phyloP scores from a whole-genome alignment of 2,797 vertebrate species.

The Phaenicophaeus curvirostris region DNA sequence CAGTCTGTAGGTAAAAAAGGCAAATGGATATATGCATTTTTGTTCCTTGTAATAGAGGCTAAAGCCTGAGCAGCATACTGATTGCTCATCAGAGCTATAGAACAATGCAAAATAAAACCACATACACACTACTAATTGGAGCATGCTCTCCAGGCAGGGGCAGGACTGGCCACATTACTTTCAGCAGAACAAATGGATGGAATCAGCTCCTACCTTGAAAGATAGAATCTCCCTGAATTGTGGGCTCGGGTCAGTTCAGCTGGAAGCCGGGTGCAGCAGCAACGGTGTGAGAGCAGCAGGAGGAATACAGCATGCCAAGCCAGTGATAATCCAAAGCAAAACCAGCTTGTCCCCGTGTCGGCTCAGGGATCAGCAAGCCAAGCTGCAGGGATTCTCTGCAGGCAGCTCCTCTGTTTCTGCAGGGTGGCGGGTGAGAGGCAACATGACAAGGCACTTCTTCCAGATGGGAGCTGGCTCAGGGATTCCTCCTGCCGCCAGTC shows the following conservation, averaged over 20 bases:
- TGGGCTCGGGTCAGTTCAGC: neutral
- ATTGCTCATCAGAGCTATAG: neutral
- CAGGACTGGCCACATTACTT: neutral
- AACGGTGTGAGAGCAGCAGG: neutral
- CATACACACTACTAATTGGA: neutral
- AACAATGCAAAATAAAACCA: neutral
- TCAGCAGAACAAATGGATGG: neutral
- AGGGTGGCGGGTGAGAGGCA: neutral
- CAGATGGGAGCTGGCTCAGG: neutral
- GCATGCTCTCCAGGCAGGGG: neutral
- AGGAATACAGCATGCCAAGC: neutral
- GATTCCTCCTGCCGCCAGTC: neutral
- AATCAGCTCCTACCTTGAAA: constrained; percentile 41
- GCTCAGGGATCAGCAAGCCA: neutral
- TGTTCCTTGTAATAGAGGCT: neutral
- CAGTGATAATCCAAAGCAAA: constrained; percentile 20
- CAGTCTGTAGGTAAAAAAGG: neutral
- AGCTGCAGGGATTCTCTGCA: neutral
- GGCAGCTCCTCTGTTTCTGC: neutral
- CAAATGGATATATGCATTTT: neutral
- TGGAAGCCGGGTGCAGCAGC: neutral
- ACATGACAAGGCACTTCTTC: constrained; percentile 32
- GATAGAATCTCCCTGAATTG: neutral
- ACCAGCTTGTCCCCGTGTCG: neutral
- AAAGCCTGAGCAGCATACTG: neutral